These are phyloP conservation scores for Pelusios castaneus DNA, from an alignment of 2,113 vertebrate species.

Conservation along the genomic window DNA sequence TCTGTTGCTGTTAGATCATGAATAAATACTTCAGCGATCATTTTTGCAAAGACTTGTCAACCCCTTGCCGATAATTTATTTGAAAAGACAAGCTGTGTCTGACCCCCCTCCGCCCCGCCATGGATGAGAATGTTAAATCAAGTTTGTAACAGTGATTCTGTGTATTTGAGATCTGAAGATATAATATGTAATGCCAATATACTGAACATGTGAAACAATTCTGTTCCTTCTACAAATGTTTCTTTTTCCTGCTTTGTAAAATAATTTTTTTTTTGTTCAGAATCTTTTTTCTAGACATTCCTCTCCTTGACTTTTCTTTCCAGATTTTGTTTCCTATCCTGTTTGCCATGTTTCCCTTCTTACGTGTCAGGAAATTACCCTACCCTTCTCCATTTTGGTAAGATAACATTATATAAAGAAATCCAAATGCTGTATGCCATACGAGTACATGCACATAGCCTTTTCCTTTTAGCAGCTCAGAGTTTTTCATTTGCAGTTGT, in stretches of 20 bases:
- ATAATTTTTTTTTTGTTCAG: constrained; percentile 79
- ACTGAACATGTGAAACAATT: constrained; percentile 64
- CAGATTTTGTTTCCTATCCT: constrained; percentile 91
- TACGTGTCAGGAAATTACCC: constrained; percentile 87
- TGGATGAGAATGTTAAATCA: background rate
- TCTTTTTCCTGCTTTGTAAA: constrained; percentile 83
- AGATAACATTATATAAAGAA: constrained; percentile 81
- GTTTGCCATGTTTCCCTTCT: constrained; percentile 89
- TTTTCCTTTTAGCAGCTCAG: constrained; percentile 49
- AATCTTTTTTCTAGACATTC: constrained; percentile 86
- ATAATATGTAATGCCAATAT: constrained; percentile 12
- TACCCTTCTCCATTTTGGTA: constrained; percentile 88
- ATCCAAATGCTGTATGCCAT: constrained; percentile 76
- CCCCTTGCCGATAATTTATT: background rate
- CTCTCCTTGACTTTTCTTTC: constrained; percentile 89
- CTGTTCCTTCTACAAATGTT: constrained; percentile 79
- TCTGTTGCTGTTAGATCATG: background rate
- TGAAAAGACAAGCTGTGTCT: background rate
- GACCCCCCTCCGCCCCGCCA: no score
- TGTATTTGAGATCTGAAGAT: background rate
- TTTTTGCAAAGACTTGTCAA: background rate
- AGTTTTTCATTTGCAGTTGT: constrained; percentile 62
- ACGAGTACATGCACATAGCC: constrained; percentile 63
- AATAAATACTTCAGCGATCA: background rate
- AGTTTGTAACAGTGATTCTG: background rate